phyloP scores from a whole-genome alignment of 2,113 vertebrate genomes.

The Panthera uncia region DNA sequence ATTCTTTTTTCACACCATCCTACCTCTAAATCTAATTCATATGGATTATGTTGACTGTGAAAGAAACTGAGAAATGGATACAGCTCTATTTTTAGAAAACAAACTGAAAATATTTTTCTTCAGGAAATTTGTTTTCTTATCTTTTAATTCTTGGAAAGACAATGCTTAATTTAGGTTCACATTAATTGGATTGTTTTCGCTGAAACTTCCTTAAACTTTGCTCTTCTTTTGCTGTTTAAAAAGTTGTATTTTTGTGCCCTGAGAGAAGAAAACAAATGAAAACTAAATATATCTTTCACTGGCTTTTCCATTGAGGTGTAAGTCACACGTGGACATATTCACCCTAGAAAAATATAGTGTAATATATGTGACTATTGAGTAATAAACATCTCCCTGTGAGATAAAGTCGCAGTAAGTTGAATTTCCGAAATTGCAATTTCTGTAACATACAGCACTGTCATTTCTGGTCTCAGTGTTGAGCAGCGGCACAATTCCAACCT shows the following conservation, averaged over 20 bases:
- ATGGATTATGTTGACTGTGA: not conserved
- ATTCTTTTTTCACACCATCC: not conserved
- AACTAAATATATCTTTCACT: not conserved
- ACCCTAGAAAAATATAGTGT: not conserved
- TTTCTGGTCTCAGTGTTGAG: slow-evolving; percentile 43
- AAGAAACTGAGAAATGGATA: not conserved
- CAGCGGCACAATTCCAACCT: slow-evolving; percentile 34
- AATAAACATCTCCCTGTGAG: slow-evolving; percentile 41
- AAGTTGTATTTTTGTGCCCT: not conserved
- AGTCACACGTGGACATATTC: not conserved
- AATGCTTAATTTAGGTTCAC: not conserved
- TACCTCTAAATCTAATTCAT: not conserved
- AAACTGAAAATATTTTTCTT: not conserved
- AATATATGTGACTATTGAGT: not conserved
- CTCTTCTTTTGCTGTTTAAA: not conserved
- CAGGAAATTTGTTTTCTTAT: not conserved
- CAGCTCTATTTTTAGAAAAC: not conserved
- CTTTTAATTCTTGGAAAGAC: not conserved
- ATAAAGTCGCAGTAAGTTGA: slow-evolving; percentile 42
- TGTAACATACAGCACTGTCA: slow-evolving; percentile 35
- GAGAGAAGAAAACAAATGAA: not conserved
- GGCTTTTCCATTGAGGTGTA: not conserved
- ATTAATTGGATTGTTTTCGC: not conserved
- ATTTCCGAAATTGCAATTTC: slow-evolving; percentile 60
- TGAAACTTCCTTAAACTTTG: not conserved